These are phyloP conservation scores for Cuniculus paca DNA, from an alignment of 2,797 vertebrate genomes.

Conservation along the genomic window DNA sequence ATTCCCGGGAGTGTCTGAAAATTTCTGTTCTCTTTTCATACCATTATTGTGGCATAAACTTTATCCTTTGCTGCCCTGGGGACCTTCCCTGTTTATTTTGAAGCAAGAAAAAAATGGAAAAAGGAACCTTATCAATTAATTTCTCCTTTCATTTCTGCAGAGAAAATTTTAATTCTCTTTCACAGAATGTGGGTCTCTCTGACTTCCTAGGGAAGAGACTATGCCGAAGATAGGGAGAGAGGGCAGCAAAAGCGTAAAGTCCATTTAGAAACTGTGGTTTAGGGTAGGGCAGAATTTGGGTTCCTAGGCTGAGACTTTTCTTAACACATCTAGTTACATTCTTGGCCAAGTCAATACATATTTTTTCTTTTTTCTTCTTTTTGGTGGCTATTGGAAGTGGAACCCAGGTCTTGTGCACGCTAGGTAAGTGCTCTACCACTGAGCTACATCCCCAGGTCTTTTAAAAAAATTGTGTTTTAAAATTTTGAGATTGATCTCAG, in stretches of 20 bases:
- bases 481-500: background rate
- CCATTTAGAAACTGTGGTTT: background rate
- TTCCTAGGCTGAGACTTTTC: background rate
- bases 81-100: background rate
- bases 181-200: background rate
- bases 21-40: background rate
- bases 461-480: background rate
- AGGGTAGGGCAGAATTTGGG: background rate
- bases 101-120: background rate
- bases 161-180: slow-evolving; percentile 4
- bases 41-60: accelerated
- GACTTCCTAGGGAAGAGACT: background rate
- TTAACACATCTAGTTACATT: background rate
- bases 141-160: slow-evolving; percentile 41
- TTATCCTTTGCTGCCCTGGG: background rate
- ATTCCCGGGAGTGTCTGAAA: background rate
- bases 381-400: background rate
- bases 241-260: background rate
- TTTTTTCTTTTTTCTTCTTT: background rate
- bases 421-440: background rate
- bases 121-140: background rate
- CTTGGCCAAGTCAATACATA: background rate
- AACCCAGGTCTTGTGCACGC: background rate
- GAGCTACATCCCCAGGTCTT: background rate
- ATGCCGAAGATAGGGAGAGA: background rate